Evolutionary conservation across 2,797 vertebrate species (phyloP).

Genomic region (Tiaroga cobitis): DNA sequence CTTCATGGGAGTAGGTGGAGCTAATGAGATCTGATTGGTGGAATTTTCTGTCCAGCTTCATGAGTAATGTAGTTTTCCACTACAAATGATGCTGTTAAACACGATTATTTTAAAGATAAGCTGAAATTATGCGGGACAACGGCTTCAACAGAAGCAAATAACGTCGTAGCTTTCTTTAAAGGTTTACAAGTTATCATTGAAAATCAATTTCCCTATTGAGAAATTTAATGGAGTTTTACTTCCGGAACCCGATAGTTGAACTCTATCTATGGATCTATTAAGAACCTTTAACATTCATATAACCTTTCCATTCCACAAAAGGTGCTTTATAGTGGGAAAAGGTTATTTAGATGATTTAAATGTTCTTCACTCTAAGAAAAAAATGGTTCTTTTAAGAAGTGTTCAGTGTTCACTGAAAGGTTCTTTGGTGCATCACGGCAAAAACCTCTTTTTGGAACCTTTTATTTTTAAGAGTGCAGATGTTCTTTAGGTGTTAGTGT

Average conservation of each 20-base stretch:
- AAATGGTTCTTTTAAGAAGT: not conserved
- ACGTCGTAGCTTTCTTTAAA: not conserved
- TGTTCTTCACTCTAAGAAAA: not conserved
- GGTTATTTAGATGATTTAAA: not conserved
- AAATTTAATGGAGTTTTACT: not conserved
- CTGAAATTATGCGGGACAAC: not conserved
- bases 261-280: not conserved
- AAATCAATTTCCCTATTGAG: not conserved
- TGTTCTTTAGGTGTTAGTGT: not conserved
- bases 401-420: not conserved
- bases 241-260: not conserved
- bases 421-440: not conserved
- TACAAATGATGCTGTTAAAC: not conserved
- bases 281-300: not conserved
- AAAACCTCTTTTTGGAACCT: not conserved
- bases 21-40: not conserved
- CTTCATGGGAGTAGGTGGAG: not conserved
- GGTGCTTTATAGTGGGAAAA: not conserved
- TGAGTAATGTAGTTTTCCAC: not conserved
- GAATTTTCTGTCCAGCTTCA: not conserved
- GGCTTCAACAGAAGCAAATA: not conserved
- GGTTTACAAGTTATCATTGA: not conserved
- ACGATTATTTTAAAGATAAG: not conserved
- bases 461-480: not conserved
- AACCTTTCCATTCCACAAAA: not conserved